Percentiles rank a stretch among this genome's conserved stretches.
Evolutionary conservation across 2,797 vertebrate species (phyloP).

Genomic region (Semaprochilodus insignis): DNA sequence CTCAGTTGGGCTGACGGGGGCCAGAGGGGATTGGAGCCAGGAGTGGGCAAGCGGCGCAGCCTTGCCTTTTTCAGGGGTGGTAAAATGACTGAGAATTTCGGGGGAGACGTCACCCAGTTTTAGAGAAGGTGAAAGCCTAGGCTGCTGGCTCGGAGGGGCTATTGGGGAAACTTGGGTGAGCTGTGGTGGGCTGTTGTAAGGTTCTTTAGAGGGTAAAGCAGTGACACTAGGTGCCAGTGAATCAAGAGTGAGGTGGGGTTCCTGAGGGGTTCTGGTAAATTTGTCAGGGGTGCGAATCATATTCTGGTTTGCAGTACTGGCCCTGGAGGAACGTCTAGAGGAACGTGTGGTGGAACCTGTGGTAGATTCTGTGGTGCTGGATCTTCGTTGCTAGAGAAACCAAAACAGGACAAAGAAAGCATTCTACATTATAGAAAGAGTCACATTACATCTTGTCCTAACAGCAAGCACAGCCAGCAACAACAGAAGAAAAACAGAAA

Average conservation of each 20-base stretch:
- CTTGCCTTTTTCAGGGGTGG: background rate
- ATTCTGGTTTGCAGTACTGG: background rate
- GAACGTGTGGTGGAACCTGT: background rate
- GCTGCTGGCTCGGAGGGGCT: background rate
- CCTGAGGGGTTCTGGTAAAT: background rate
- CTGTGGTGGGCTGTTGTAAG: constrained; percentile 37
- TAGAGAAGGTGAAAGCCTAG: constrained; percentile 31
- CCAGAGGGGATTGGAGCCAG: constrained; percentile 48
- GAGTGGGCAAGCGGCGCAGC: constrained; percentile 12
- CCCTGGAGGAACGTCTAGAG: constrained; percentile 6
- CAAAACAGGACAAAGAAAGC: background rate
- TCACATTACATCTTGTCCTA: background rate
- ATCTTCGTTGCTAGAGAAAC: constrained; percentile 25
- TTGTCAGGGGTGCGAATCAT: background rate
- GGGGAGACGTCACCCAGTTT: constrained; percentile 32
- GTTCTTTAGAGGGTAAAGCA: background rate
- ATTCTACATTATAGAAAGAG: background rate
- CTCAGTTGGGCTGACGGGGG: constrained; percentile 51
- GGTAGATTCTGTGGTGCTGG: background rate
- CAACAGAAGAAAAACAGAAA: too few relatives aligned
- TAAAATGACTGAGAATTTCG: constrained; percentile 17
- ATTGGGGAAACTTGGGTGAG: constrained; percentile 28
- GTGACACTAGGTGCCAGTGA: background rate
- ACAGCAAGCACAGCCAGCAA: too few relatives aligned
- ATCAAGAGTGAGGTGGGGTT: constrained; percentile 1